Percentiles rank a stretch among this genome's conserved stretches.
These are phyloP conservation scores for Lypha dubia DNA, from an alignment of 2,888 invertebrate species.

Conservation along the genomic window DNA sequence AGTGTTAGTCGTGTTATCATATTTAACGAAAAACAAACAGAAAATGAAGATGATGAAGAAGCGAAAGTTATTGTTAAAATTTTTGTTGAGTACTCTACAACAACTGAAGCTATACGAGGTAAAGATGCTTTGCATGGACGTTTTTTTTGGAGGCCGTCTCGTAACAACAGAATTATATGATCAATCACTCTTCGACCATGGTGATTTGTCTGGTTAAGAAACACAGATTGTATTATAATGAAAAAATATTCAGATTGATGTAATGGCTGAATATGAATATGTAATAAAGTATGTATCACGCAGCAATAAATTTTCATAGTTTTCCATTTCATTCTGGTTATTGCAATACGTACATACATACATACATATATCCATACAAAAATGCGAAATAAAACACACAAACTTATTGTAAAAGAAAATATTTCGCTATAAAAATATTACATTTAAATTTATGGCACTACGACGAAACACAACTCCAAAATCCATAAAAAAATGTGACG, in stretches of 20 bases:
- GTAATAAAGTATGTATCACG: no score
- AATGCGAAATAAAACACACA: no score
- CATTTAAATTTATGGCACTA: no score
- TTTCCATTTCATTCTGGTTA: no score
- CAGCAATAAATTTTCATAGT: no score
- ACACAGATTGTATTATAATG: background rate
- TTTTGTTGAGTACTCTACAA: conserved; percentile 96
- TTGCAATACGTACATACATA: no score
- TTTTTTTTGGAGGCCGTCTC: conserved; percentile 97
- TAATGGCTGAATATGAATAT: no score
- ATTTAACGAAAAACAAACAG: conserved; percentile 97
- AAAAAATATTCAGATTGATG: background rate
- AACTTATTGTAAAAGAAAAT: no score
- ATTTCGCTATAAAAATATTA: no score
- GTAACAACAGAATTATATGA: conserved; percentile 97
- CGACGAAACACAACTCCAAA: no score
- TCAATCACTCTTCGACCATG: conserved; percentile 97
- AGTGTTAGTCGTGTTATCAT: conserved; percentile 95
- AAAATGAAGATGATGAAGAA: conserved; percentile 93
- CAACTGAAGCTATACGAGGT: conserved; percentile 94
- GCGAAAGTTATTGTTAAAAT: conserved; percentile 96
- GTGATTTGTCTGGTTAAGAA: conserved; percentile 94
- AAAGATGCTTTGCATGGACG: conserved; percentile 94
- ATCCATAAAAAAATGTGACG: no score
- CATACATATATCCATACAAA: no score